A percentile compares a stretch with the other conserved stretches of the same genome.
Conservation (phyloP, 2,888 invertebrate genomes). For the Tetanocera ferruginea region DNA sequence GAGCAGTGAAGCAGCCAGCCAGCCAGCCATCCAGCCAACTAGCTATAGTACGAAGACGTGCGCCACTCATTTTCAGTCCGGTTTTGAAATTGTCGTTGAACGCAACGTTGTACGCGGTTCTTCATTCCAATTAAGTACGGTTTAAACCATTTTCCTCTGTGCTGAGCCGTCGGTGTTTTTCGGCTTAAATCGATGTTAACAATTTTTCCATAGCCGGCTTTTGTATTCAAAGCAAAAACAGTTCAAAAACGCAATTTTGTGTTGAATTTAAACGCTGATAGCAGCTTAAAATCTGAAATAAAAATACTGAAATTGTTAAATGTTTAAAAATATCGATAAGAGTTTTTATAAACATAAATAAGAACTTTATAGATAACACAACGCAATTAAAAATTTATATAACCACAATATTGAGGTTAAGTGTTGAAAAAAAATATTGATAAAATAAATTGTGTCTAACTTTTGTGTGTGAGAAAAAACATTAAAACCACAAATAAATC, state of each 20-base stretch:
- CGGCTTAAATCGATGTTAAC: not conserved
- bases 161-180: slow-evolving; percentile 26
- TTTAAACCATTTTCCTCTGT: not conserved
- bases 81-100: slow-evolving; percentile 62
- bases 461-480: not conserved
- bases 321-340: not conserved
- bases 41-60: slow-evolving; percentile 44
- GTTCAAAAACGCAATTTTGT: not conserved
- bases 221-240: not conserved
- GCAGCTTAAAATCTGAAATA: not conserved
- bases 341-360: not conserved
- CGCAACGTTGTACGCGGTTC: slow-evolving; percentile 45
- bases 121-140: slow-evolving; percentile 3
- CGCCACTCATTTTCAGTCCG: slow-evolving; percentile 61
- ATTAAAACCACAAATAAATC: not conserved
- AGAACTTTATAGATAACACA: not conserved
- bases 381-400: not conserved
- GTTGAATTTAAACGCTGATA: not conserved
- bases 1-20: slow-evolving; percentile 28
- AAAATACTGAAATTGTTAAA: not conserved
- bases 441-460: not conserved
- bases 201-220: slow-evolving; percentile 15
- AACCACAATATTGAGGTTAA: not conserved
- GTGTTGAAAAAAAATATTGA: not conserved
- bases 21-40: slow-evolving; percentile 15